Percentiles rank a stretch among this genome's conserved stretches.
Evolutionary conservation across 1,140 invertebrate genomes (phyloP).

Genomic region (Tetragnatha versicolor): DNA sequence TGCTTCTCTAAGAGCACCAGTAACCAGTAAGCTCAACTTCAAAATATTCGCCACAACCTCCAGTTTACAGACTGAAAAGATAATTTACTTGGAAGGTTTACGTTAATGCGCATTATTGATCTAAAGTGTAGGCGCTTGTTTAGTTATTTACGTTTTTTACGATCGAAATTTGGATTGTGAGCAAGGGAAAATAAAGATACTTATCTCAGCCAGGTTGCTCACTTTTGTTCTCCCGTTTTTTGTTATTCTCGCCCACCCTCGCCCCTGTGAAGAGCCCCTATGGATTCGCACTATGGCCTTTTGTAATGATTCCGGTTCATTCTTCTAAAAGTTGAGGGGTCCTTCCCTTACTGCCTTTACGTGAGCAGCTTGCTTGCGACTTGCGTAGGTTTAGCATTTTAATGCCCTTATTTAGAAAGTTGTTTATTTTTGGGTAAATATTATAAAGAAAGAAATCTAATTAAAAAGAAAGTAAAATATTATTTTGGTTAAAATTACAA

Average conservation of each 20-base stretch:
- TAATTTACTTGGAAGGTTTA: slow-evolving; percentile 7
- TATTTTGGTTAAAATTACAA: too few relatives aligned
- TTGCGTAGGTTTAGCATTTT: too few relatives aligned
- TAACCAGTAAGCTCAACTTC: too few relatives aligned
- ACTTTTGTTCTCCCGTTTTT: not conserved
- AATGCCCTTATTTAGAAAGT: too few relatives aligned
- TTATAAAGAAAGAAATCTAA: too few relatives aligned
- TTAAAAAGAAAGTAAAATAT: too few relatives aligned
- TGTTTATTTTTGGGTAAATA: too few relatives aligned
- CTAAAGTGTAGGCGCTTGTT: not conserved
- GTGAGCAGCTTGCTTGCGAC: too few relatives aligned
- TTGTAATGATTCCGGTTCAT: slow-evolving; percentile 17
- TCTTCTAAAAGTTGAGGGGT: not conserved
- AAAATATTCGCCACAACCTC: too few relatives aligned
- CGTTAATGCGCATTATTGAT: slow-evolving; percentile 6
- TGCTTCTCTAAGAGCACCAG: too few relatives aligned
- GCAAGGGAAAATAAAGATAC: slow-evolving; percentile 21
- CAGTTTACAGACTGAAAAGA: not conserved
- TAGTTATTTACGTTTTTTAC: slow-evolving; percentile 12
- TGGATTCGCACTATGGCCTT: slow-evolving; percentile 25
- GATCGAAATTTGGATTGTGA: not conserved
- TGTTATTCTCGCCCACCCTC: not conserved
- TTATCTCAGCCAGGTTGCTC: slow-evolving; percentile 14
- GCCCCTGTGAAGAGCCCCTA: slow-evolving; percentile 9
- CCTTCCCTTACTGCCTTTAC: not conserved